Conservation (phyloP, 2,888 invertebrate species). For the Poecilus cupreus region DNA sequence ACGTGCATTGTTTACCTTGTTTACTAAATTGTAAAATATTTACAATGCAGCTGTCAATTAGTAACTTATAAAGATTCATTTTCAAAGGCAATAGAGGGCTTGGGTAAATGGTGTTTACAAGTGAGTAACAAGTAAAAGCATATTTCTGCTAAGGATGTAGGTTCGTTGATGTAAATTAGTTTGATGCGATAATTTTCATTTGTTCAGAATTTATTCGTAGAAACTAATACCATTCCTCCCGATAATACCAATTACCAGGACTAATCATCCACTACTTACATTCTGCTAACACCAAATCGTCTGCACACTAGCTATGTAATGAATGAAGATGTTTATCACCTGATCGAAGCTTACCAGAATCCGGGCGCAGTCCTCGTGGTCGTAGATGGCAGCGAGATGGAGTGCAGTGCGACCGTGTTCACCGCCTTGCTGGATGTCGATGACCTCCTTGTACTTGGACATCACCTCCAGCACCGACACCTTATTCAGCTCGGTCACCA, state of each 20-base stretch:
- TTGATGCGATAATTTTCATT: too few relatives aligned
- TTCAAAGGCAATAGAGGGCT: too few relatives aligned
- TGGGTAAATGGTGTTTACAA: too few relatives aligned
- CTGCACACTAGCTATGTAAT: neutral
- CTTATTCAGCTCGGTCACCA: slow-evolving; percentile 87
- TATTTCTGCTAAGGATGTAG: too few relatives aligned
- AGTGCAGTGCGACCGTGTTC: slow-evolving; percentile 88
- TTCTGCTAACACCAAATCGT: neutral
- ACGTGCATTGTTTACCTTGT: too few relatives aligned
- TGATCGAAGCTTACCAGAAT: slow-evolving; percentile 79
- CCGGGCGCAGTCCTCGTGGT: slow-evolving; percentile 87
- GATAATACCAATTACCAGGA: too few relatives aligned
- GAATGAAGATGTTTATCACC: slow-evolving; percentile 39
- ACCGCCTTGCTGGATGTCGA: slow-evolving; percentile 86
- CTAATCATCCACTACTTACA: slow-evolving; percentile 14
- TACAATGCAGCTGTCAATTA: too few relatives aligned
- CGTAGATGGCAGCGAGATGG: slow-evolving; percentile 89
- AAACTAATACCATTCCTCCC: slow-evolving; percentile 62
- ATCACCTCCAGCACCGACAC: slow-evolving; percentile 81
- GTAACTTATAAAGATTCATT: too few relatives aligned
- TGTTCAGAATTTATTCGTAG: too few relatives aligned
- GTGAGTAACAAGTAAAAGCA: too few relatives aligned
- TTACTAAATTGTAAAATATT: too few relatives aligned
- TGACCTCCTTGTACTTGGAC: slow-evolving; percentile 79
- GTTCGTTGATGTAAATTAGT: too few relatives aligned